Percentiles rank a stretch among this genome's conserved stretches.
These are phyloP conservation scores for Hypocryptadius cinnamomeus DNA, from an alignment of 2,113 vertebrate genomes.

Conservation along the genomic window DNA sequence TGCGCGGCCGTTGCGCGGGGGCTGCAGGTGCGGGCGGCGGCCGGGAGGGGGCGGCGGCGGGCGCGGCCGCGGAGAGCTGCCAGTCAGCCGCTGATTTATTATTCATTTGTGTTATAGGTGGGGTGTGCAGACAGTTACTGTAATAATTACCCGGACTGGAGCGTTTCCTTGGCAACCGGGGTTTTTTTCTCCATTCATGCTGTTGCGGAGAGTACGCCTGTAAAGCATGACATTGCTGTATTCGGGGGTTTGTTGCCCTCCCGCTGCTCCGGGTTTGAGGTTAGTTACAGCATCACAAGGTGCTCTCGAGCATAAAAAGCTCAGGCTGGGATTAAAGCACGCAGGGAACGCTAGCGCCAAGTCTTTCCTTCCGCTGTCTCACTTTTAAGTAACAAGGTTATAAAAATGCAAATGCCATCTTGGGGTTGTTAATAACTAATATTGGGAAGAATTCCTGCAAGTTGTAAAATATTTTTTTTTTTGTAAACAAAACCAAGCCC, in stretches of 20 bases:
- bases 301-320: slow-evolving; percentile 73
- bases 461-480: slow-evolving; percentile 18
- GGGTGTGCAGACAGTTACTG: slow-evolving; percentile 97
- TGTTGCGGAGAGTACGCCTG: slow-evolving; percentile 73
- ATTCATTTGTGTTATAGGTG: slow-evolving; percentile 98
- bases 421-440: slow-evolving; percentile 51
- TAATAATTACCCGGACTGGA: slow-evolving; percentile 97
- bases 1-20: not conserved
- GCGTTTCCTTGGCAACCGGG: slow-evolving; percentile 95
- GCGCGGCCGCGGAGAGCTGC: slow-evolving; percentile 76
- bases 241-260: slow-evolving; percentile 75
- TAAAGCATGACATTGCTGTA: slow-evolving; percentile 86
- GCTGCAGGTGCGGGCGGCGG: not conserved
- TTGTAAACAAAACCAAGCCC: not conserved
- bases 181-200: slow-evolving; percentile 72
- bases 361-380: slow-evolving; percentile 43
- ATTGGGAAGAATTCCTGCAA: slow-evolving; percentile 40
- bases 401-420: slow-evolving; percentile 65
- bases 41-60: not conserved
- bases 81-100: slow-evolving; percentile 92
- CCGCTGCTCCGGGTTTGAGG: slow-evolving; percentile 74
- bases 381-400: slow-evolving; percentile 65
- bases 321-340: slow-evolving; percentile 72
- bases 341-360: slow-evolving; percentile 8
- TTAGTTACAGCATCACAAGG: slow-evolving; percentile 77